phyloP scores from a whole-genome alignment of 2,113 vertebrate species.

The Bambusicola thoracicus region DNA sequence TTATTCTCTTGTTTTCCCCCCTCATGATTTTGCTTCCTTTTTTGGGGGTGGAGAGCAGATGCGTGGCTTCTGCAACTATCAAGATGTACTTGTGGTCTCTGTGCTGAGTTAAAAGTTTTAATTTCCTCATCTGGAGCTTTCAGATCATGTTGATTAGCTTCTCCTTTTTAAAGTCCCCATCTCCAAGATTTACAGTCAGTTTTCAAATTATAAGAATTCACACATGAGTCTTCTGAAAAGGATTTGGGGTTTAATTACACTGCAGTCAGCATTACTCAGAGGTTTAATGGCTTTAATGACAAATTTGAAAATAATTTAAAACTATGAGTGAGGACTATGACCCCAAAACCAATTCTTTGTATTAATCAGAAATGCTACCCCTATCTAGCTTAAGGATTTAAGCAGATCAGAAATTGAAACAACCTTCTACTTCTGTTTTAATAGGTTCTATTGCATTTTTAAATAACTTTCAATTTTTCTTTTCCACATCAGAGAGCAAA shows the following conservation, averaged over 20 bases:
- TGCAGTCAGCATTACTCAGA: neutral
- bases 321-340: neutral
- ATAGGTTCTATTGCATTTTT: neutral
- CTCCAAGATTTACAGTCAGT: neutral
- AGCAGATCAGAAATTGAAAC: neutral
- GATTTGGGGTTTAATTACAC: neutral
- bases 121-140: slow-evolving; percentile 43
- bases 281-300: neutral
- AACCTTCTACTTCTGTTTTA: neutral
- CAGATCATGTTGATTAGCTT: slow-evolving; percentile 14
- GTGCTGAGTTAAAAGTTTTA: neutral
- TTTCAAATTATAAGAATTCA: neutral
- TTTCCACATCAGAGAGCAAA: neutral
- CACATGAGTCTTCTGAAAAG: neutral
- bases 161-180: neutral
- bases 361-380: neutral
- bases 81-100: neutral
- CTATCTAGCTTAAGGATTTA: neutral
- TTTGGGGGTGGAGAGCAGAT: neutral
- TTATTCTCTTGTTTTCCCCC: neutral
- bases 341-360: neutral
- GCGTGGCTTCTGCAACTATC: neutral
- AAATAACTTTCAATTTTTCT: neutral
- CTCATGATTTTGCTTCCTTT: neutral
- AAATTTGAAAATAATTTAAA: slow-evolving; percentile 4